Evolutionary conservation across 2,113 vertebrate species (phyloP).

Genomic region (Podarcis muralis): DNA sequence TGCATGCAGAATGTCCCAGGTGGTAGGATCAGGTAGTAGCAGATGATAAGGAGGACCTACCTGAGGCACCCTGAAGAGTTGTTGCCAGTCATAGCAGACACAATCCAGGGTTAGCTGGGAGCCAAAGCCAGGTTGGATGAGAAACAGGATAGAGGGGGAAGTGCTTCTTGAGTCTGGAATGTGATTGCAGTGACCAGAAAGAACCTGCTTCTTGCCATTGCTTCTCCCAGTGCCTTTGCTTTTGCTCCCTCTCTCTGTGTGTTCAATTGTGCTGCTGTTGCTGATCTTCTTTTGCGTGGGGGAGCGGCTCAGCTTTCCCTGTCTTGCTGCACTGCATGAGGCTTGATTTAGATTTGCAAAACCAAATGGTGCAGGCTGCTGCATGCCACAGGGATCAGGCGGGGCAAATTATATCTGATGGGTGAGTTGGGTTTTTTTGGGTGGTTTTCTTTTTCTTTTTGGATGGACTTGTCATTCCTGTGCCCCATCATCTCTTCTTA

Average conservation of each 20-base stretch:
- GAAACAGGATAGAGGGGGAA: background rate
- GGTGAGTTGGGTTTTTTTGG: background rate
- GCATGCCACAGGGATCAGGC: background rate
- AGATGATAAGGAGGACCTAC: background rate
- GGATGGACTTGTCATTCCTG: background rate
- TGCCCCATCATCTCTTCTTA: background rate
- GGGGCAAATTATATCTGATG: background rate
- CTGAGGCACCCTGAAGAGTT: background rate
- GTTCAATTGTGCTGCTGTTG: background rate
- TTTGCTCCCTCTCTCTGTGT: background rate
- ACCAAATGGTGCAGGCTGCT: background rate
- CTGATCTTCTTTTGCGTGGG: background rate
- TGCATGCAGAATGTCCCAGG: background rate
- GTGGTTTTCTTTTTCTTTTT: background rate
- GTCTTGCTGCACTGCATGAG: background rate
- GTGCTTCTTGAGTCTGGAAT: background rate
- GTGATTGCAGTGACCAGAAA: constrained; percentile 10
- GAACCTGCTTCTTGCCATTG: background rate
- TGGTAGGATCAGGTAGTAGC: background rate
- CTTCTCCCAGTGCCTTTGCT: background rate
- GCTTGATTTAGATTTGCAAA: background rate
- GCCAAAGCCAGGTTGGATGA: background rate
- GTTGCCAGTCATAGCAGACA: background rate
- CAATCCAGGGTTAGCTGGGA: background rate
- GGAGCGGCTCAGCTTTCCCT: background rate